A percentile compares a stretch with the other conserved stretches of the same genome.
Evolutionary conservation across 2,797 vertebrate species (phyloP).

Genomic region (Pseudochirops corinnae): DNA sequence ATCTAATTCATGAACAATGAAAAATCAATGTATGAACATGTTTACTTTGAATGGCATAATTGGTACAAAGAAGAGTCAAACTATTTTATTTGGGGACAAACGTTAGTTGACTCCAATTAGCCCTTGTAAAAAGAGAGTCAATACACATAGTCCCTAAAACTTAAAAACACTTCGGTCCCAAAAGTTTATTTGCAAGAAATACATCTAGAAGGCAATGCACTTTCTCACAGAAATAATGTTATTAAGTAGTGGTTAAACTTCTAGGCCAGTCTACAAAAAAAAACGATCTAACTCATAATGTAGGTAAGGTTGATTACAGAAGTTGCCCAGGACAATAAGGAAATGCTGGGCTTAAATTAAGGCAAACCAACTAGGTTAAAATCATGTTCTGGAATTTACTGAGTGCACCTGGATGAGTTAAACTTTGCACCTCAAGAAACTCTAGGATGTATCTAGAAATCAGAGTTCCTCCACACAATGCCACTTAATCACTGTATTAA

Average conservation of each 20-base stretch:
- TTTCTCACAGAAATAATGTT: background rate
- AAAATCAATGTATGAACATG: background rate
- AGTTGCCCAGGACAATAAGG: background rate
- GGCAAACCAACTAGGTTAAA: background rate
- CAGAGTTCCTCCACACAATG: background rate
- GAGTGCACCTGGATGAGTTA: background rate
- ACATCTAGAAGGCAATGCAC: background rate
- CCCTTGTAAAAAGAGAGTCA: too few relatives aligned
- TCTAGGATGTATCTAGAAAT: background rate
- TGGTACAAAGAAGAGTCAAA: background rate
- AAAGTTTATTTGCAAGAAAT: background rate
- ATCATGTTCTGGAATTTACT: background rate
- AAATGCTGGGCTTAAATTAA: background rate
- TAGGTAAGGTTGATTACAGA: background rate
- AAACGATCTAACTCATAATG: background rate
- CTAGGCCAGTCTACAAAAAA: too few relatives aligned
- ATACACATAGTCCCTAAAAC: too few relatives aligned
- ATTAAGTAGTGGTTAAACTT: background rate
- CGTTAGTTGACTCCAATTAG: too few relatives aligned
- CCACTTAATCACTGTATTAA: background rate
- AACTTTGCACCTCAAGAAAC: background rate
- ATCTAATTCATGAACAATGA: background rate
- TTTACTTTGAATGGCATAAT: background rate
- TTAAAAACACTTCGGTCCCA: background rate
- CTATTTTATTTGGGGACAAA: background rate